A percentile compares a stretch with the other conserved stretches of the same genome.
phyloP scores from a whole-genome alignment of 2,113 vertebrate genomes.

The Smithornis capensis region DNA sequence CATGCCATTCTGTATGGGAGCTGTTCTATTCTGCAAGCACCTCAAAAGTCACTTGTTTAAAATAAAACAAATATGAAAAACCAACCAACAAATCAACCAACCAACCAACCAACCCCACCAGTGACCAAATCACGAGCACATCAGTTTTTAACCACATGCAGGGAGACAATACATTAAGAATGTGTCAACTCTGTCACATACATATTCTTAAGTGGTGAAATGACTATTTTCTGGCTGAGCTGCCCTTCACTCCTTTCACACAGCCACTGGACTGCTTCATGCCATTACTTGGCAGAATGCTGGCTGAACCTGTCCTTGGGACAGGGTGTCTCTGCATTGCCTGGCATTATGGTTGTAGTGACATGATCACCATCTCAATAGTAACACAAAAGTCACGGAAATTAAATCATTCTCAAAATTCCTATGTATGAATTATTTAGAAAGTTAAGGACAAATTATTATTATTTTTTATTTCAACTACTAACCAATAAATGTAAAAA shows the following conservation, averaged over 20 bases:
- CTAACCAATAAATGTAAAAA: conserved; percentile 58
- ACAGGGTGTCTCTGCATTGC: not conserved
- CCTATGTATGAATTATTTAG: conserved; percentile 27
- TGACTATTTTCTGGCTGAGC: not conserved
- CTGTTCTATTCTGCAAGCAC: not conserved
- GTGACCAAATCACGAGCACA: not conserved
- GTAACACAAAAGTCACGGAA: not conserved
- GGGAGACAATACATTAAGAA: not conserved
- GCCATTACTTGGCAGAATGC: not conserved
- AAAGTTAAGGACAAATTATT: conserved; percentile 43
- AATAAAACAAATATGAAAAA: not conserved
- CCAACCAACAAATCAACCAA: not conserved
- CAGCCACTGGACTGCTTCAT: not conserved
- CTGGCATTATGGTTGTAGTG: not conserved
- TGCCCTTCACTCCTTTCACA: not conserved
- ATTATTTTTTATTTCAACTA: conserved; percentile 52
- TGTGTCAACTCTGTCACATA: not conserved
- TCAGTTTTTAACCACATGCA: not conserved
- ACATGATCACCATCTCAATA: not conserved
- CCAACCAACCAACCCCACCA: not conserved
- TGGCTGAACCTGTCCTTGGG: not conserved
- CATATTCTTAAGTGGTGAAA: not conserved
- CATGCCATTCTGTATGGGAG: not conserved
- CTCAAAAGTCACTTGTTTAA: not conserved
- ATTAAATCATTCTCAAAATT: not conserved